Percentiles rank a stretch among this genome's conserved stretches.
These are phyloP conservation scores for Cranoglanis bouderius DNA, from an alignment of 2,113 vertebrate genomes.

Conservation along the genomic window DNA sequence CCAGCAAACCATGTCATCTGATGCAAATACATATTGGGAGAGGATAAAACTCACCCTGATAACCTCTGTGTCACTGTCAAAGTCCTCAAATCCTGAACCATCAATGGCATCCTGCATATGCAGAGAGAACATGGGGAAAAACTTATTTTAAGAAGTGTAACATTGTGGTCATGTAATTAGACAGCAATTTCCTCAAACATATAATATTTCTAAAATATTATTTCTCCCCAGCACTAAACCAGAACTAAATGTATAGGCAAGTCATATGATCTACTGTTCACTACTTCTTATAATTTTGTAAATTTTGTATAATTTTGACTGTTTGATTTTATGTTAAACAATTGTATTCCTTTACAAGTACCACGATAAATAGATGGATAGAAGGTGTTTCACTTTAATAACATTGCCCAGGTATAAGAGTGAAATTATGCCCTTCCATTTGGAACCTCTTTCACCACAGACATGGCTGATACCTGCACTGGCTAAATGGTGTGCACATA, in stretches of 20 bases:
- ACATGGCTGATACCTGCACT: not conserved
- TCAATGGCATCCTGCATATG: slow-evolving; percentile 70
- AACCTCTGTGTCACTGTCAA: slow-evolving; percentile 73
- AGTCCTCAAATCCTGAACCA: slow-evolving; percentile 75
- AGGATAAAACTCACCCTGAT: slow-evolving; percentile 64
- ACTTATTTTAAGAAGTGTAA: not conserved
- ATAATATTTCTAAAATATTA: not conserved
- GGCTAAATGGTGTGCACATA: slow-evolving; percentile 31
- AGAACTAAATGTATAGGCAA: not conserved
- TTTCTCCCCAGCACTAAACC: not conserved
- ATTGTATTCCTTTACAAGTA: not conserved
- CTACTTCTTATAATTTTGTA: not conserved
- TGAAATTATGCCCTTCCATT: not conserved
- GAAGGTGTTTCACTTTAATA: not conserved
- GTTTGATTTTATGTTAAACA: not conserved
- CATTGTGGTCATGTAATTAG: not conserved
- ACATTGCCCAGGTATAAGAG: not conserved
- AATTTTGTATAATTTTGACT: too few relatives aligned
- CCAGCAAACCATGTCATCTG: not conserved
- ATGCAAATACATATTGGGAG: not conserved
- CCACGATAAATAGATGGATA: not conserved
- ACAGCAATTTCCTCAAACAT: not conserved
- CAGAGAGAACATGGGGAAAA: not conserved
- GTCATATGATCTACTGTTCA: not conserved
- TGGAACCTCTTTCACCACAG: not conserved